Conservation (phyloP, 1,140 invertebrate genomes). For the Delia radicum region DNA sequence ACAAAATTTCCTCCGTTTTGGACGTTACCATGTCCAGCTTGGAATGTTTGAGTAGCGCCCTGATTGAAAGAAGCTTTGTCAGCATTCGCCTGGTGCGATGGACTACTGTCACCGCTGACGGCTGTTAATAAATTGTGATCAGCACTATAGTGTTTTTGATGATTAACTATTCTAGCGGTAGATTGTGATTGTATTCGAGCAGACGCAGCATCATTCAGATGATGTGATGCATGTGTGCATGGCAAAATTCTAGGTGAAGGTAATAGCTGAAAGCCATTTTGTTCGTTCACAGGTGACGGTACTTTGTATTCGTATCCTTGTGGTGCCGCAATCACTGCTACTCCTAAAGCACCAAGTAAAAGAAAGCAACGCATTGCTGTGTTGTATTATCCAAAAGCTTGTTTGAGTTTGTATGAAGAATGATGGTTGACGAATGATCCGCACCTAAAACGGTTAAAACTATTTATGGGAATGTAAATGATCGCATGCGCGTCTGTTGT, state of each 20-base stretch:
- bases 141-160: conserved; percentile 4
- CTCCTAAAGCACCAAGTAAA: not conserved
- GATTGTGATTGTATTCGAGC: conserved; percentile 30
- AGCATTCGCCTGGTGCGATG: too few species aligned
- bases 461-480: not conserved
- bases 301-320: conserved; percentile 14
- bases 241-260: not conserved
- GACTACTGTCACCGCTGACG: conserved; percentile 19
- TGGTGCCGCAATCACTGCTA: not conserved
- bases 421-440: not conserved
- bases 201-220: not conserved
- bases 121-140: conserved; percentile 25
- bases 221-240: not conserved
- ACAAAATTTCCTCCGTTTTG: not conserved
- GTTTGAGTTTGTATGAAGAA: not conserved
- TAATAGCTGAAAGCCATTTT: not conserved
- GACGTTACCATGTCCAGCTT: not conserved
- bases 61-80: not conserved
- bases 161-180: conserved; percentile 34
- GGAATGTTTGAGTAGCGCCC: too few species aligned
- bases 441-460: not conserved
- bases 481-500: not conserved
- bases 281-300: not conserved
- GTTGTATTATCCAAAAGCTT: too few species aligned
- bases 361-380: not conserved